Evolutionary conservation across 2,888 invertebrate species (phyloP).

Genomic region (Priocnemis perturbator): DNA sequence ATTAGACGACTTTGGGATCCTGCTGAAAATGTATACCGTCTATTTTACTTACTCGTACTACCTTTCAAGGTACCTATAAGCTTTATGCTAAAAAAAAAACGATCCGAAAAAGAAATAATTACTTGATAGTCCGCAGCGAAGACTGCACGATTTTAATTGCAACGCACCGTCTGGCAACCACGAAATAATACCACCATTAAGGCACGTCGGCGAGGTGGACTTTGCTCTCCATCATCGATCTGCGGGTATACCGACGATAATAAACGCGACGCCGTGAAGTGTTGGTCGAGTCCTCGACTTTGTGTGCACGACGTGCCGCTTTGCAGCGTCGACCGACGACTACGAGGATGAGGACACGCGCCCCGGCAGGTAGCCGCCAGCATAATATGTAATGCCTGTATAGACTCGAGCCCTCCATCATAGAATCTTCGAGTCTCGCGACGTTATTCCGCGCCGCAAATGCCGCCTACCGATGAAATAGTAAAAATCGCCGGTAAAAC

Average conservation of each 20-base stretch:
- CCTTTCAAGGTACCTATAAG: too few species aligned
- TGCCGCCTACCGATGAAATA: conserved; percentile 25
- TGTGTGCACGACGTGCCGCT: conserved; percentile 50
- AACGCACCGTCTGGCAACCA: too few species aligned
- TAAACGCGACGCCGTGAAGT: conserved; percentile 49
- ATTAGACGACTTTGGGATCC: too few species aligned
- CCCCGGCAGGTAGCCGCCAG: conserved; percentile 46
- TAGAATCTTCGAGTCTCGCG: conserved; percentile 49
- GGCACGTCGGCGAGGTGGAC: conserved; percentile 3
- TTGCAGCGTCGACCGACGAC: conserved; percentile 44
- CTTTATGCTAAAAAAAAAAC: too few species aligned
- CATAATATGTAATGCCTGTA: conserved; percentile 64
- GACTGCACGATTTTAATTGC: background rate
- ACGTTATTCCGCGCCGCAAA: conserved; percentile 31
- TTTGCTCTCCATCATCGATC: conserved; percentile 19
- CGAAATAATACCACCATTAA: background rate
- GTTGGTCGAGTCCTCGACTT: conserved; percentile 61
- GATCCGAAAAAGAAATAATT: too few species aligned
- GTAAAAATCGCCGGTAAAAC: conserved; percentile 44
- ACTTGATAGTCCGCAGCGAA: too few species aligned
- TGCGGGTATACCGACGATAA: conserved; percentile 34
- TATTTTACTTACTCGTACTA: too few species aligned
- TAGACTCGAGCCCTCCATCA: conserved; percentile 29
- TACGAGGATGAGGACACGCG: conserved; percentile 49
- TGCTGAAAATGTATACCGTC: background rate